A percentile compares a stretch with the other conserved stretches of the same genome.
These are phyloP conservation scores for Jacana jacana DNA, from an alignment of 2,113 vertebrate species.

Conservation along the genomic window DNA sequence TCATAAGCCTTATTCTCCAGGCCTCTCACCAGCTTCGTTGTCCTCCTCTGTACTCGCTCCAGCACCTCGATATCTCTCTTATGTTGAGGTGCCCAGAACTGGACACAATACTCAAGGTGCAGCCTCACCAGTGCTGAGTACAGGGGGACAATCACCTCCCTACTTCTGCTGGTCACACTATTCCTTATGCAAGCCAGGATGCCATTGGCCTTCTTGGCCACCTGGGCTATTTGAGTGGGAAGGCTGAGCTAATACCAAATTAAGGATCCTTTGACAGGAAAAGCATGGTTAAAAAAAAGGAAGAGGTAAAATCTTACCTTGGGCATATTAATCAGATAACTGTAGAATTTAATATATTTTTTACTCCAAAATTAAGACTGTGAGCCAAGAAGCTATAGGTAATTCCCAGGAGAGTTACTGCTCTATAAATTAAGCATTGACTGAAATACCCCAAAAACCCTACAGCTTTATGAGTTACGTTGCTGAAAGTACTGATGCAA, in stretches of 20 bases:
- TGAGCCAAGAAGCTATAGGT: neutral
- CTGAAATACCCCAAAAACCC: neutral
- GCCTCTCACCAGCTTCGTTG: too few species aligned
- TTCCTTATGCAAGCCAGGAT: too few species aligned
- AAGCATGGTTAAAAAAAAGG: neutral
- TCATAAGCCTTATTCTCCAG: too few species aligned
- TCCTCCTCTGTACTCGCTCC: too few species aligned
- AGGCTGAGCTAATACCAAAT: constrained; percentile 1
- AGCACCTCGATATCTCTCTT: too few species aligned
- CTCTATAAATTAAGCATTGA: neutral
- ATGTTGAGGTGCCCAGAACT: too few species aligned
- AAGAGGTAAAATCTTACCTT: neutral
- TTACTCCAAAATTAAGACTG: neutral
- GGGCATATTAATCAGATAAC: neutral
- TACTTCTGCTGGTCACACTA: too few species aligned
- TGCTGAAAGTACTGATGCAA: neutral
- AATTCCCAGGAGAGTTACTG: neutral
- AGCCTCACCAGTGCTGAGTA: too few species aligned
- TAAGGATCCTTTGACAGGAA: neutral
- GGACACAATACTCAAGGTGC: too few species aligned
- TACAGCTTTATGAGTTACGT: neutral
- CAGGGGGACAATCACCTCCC: too few species aligned
- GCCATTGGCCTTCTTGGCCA: too few species aligned
- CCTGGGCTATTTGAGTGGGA: neutral
- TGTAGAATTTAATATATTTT: neutral